Base-by-base conservation (phyloP, 2,888 invertebrate genomes). In the Phalangium opilio region DNA sequence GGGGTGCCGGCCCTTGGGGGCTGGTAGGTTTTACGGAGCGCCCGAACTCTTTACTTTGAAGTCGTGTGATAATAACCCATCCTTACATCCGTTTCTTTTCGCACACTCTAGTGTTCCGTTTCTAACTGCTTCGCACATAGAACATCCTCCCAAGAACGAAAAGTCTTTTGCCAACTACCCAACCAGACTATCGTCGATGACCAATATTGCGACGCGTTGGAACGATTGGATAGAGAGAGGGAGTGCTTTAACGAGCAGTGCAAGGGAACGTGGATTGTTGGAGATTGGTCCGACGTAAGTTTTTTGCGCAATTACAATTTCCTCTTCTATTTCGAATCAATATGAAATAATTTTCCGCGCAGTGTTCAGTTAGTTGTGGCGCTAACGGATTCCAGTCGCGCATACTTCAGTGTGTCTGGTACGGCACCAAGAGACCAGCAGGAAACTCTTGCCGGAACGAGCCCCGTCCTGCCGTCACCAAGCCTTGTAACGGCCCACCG, bases 401-500 rank as follows among this genome's bases (percentile, higher is more conserved):
- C 57, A 79, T 83, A 57, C 70, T 95, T 48, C 83, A 84, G 60
- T 95, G 95, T 67, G 85, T 91, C 52, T 96, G 93, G 95, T 80
- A 78, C 59, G 80, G 81, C 5, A 82, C 80, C 17, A 81, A 78
- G 58, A 76, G 76, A 60, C 78, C 86, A 27, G 90, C 90, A 7
- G 87, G 83, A 14, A 80, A 81, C 54, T 83, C 83, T 14, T 95
- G 95, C 66, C 77, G 78, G 56, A 77, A 79, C 50, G 71, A 81
- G 57, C 73, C 76, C 1, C 72, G 85, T 45, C 90, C 90, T 0
- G 70, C 75, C 4, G 83, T 86, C 34, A 76, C 78, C 69, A 80
- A 83, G 63, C 70, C 75, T 27, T 91, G 91, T 67, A 75, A 73
- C 59, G 79, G 81, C 51, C 70, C 73, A 45, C 71, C 77, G 3